Conservation (phyloP, 2,797 vertebrate genomes). For the Scolopax bukidnonensis region DNA sequence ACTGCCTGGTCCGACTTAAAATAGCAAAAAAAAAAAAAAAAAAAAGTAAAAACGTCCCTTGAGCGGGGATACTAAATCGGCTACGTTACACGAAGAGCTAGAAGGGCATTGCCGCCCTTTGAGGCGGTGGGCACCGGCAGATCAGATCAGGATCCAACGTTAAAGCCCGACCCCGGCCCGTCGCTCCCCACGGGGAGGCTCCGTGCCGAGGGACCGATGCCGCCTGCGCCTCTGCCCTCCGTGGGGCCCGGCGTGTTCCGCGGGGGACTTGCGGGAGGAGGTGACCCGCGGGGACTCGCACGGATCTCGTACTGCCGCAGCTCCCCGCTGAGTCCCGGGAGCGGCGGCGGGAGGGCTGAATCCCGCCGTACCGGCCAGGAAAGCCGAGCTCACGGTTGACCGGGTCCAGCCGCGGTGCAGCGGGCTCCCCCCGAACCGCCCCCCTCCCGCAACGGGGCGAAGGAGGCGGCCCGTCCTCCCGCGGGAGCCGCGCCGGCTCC, state of each 20-base stretch:
- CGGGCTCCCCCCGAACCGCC: not conserved
- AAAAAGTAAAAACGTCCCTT: not conserved
- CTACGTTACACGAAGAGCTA: accelerated
- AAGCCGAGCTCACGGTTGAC: accelerated
- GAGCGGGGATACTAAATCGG: not conserved
- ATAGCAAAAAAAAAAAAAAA: no score
- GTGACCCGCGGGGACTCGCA: accelerated
- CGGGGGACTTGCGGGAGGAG: not conserved
- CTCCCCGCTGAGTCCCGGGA: accelerated
- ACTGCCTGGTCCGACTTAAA: not conserved
- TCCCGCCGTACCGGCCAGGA: not conserved
- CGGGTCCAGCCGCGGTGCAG: not conserved
- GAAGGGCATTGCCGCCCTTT: accelerated
- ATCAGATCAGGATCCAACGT: no score
- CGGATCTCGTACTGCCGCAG: accelerated
- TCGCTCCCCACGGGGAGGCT: not conserved
- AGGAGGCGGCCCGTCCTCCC: not conserved
- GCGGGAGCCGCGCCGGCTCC: not conserved
- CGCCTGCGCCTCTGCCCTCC: not conserved
- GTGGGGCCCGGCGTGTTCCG: not conserved
- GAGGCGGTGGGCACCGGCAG: no score
- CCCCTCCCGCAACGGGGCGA: not conserved
- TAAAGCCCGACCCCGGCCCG: not conserved
- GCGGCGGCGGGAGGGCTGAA: accelerated
- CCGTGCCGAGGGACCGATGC: not conserved